Percentiles rank a stretch among this genome's conserved stretches.
These are phyloP conservation scores for Turnix velox DNA, from an alignment of 2,113 vertebrate species.

Conservation along the genomic window DNA sequence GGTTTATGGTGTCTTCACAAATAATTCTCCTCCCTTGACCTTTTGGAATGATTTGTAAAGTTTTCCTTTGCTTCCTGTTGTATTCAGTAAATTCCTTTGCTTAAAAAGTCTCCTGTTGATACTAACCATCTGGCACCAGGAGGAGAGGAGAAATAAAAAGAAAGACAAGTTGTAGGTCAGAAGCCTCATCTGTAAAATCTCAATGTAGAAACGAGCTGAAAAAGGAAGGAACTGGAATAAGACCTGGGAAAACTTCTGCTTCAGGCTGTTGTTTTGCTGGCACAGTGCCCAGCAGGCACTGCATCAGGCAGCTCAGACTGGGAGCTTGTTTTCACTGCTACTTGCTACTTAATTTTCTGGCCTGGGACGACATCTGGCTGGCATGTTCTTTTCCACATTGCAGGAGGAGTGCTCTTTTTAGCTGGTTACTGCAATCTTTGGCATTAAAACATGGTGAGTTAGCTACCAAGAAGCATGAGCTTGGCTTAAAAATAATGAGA, in stretches of 20 bases:
- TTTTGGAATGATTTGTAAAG: background rate
- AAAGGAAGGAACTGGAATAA: background rate
- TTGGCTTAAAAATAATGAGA: background rate
- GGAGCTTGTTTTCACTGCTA: background rate
- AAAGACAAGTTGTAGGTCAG: background rate
- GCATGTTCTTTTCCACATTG: background rate
- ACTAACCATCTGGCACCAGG: background rate
- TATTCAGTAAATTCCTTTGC: background rate
- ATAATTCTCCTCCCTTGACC: background rate
- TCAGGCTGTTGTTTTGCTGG: background rate
- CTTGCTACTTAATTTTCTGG: background rate
- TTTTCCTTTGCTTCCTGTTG: background rate
- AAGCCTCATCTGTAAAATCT: background rate
- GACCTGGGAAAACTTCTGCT: background rate
- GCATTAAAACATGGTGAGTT: background rate
- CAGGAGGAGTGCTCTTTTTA: background rate
- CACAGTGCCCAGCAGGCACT: background rate
- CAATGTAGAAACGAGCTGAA: background rate
- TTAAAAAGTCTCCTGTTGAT: background rate
- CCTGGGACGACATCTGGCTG: conserved; percentile 57
- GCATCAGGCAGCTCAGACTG: background rate
- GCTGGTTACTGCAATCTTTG: background rate
- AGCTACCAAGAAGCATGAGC: background rate
- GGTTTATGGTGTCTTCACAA: background rate
- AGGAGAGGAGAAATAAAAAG: background rate